A percentile compares a stretch with the other conserved stretches of the same genome.
Conservation (phyloP, 1,140 invertebrate genomes). For the Dendroctonus ponderosae region DNA sequence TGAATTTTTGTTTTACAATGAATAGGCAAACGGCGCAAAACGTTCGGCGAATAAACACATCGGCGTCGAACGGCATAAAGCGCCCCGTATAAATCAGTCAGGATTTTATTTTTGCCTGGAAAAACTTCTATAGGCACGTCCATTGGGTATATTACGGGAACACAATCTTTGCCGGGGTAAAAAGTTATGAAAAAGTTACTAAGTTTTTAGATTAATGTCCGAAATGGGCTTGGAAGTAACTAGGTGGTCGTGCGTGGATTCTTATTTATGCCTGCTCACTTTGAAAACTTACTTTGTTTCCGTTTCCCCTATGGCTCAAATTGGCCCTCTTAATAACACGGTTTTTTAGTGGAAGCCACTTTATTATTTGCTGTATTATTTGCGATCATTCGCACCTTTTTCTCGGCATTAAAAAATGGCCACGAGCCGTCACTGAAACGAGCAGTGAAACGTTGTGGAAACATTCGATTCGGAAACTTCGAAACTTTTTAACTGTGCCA, state of each 20-base stretch:
- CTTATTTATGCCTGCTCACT: background rate
- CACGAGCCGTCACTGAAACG: slow-evolving; percentile 1
- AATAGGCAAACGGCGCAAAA: background rate
- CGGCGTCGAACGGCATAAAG: background rate
- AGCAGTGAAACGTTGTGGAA: background rate
- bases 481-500: slow-evolving; percentile 1
- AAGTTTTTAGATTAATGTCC: slow-evolving; percentile 19
- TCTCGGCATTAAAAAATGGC: too few relatives aligned
- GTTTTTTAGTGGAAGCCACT: too few relatives aligned
- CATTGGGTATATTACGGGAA: slow-evolving; percentile 20
- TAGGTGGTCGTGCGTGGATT: background rate
- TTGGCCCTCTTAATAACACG: background rate
- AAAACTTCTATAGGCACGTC: slow-evolving; percentile 18
- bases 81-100: slow-evolving; percentile 1
- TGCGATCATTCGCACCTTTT: too few relatives aligned
- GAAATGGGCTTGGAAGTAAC: slow-evolving; percentile 7
- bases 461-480: slow-evolving; percentile 9
- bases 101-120: background rate
- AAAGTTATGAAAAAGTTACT: slow-evolving; percentile 16
- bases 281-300: background rate
- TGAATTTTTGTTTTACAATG: slow-evolving; percentile 1
- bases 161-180: slow-evolving; percentile 2
- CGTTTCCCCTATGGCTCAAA: background rate
- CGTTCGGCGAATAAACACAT: background rate
- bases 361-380: too few relatives aligned